These are phyloP conservation scores for Ganaspis sp. DNA, from an alignment of 1,140 invertebrate genomes.

Conservation along the genomic window DNA sequence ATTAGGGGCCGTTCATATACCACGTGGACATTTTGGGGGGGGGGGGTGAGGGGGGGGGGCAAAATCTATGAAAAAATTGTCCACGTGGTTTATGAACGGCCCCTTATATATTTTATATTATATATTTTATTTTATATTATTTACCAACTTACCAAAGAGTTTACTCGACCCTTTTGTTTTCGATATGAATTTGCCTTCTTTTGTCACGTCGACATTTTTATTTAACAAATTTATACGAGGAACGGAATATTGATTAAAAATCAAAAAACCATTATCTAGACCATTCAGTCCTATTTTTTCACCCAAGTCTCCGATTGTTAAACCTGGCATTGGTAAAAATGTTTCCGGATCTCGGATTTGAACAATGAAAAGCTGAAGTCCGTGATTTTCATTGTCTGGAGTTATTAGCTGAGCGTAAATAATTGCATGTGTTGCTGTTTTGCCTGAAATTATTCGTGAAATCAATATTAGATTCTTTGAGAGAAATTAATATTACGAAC, in stretches of 20 bases:
- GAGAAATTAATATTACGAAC: background rate
- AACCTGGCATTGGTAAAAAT: conserved; percentile 82
- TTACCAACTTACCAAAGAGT: conserved; percentile 82
- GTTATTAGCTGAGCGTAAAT: conserved; percentile 90
- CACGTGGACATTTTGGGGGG: too few relatives aligned
- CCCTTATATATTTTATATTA: too few relatives aligned
- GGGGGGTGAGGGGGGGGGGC: too few relatives aligned
- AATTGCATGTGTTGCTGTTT: conserved; percentile 90
- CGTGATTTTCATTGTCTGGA: conserved; percentile 87
- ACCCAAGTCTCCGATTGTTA: conserved; percentile 89
- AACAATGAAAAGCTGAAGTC: conserved; percentile 90
- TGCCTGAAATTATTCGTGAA: conserved; percentile 76
- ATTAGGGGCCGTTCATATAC: too few relatives aligned
- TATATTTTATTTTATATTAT: too few relatives aligned
- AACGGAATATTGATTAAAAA: conserved; percentile 91
- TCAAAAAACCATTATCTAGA: conserved; percentile 93
- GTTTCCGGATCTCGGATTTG: conserved; percentile 88
- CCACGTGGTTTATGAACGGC: too few relatives aligned
- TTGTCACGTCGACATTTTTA: conserved; percentile 90
- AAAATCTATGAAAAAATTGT: too few relatives aligned
- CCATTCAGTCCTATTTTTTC: conserved; percentile 92
- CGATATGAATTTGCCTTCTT: conserved; percentile 88
- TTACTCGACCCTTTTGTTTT: conserved; percentile 86
- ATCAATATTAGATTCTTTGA: background rate
- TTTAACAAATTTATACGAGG: conserved; percentile 90